Conservation (phyloP, 2,888 invertebrate genomes). For the Sinopyrophorus schimmeli region DNA sequence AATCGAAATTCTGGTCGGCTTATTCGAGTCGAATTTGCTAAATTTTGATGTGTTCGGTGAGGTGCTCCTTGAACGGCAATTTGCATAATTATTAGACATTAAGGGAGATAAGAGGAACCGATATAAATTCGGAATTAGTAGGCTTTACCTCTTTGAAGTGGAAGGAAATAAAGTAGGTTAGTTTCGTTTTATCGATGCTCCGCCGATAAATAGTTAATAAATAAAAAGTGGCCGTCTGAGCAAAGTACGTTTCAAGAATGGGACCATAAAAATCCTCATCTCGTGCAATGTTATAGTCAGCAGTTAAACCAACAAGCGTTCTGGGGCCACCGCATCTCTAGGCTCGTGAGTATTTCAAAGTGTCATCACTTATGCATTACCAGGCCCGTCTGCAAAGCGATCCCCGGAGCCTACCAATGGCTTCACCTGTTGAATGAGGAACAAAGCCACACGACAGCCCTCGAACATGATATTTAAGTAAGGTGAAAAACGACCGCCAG, state of each 20-base stretch:
- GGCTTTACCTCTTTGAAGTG: no score
- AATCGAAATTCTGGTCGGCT: no score
- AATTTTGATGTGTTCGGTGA: no score
- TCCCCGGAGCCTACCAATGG: slow-evolving; percentile 56
- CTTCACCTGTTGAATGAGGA: slow-evolving; percentile 51
- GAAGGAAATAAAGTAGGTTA: no score
- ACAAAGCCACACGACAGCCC: slow-evolving; percentile 27
- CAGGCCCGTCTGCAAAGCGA: slow-evolving; percentile 59
- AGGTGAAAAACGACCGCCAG: slow-evolving; percentile 19
- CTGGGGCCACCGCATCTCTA: slow-evolving; percentile 30
- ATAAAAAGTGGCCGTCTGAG: no score
- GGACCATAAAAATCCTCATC: slow-evolving; percentile 22
- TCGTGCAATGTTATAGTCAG: slow-evolving; percentile 22
- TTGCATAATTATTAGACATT: no score
- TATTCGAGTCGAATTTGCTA: no score
- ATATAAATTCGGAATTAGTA: no score
- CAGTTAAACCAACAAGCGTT: slow-evolving; percentile 31
- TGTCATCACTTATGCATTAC: slow-evolving; percentile 67
- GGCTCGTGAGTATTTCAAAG: slow-evolving; percentile 53
- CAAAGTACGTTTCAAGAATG: slow-evolving; percentile 5
- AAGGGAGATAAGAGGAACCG: no score
- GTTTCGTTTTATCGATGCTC: no score
- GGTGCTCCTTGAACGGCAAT: no score
- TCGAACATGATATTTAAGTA: slow-evolving; percentile 26
- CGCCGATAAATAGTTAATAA: no score